Percentiles rank a stretch among this genome's conserved stretches.
These are phyloP conservation scores for Urocynchramus pylzowi DNA, from an alignment of 2,113 vertebrate genomes.

Conservation along the genomic window DNA sequence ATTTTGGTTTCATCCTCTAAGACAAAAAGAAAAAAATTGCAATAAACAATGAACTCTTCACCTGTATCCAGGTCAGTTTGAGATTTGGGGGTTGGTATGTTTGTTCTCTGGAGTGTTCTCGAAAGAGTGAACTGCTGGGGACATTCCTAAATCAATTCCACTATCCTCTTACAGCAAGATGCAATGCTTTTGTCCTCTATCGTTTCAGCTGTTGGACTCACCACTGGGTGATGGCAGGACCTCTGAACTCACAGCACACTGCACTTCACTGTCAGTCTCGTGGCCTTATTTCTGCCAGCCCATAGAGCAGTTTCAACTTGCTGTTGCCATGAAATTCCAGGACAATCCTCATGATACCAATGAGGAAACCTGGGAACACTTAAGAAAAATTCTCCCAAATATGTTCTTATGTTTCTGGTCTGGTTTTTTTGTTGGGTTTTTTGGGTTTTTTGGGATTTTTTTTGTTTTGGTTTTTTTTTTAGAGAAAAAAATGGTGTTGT, in stretches of 20 bases:
- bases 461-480: no score
- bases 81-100: background rate
- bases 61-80: background rate
- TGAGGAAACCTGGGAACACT: background rate
- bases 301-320: background rate
- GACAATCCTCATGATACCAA: no score
- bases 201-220: background rate
- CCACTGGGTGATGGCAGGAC: background rate
- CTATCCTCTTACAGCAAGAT: background rate
- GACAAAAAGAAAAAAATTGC: background rate
- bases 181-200: background rate
- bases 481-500: background rate
- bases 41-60: background rate
- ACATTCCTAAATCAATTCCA: background rate
- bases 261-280: background rate
- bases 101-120: background rate
- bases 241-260: background rate
- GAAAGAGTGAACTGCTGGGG: background rate
- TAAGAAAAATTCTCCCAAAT: background rate
- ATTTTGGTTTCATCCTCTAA: background rate
- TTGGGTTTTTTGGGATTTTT: no score
- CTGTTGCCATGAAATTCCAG: background rate
- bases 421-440: no score
- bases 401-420: background rate
- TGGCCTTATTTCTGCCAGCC: background rate